These are phyloP conservation scores for Lasiommata megera DNA, from an alignment of 2,888 invertebrate species.

Conservation along the genomic window DNA sequence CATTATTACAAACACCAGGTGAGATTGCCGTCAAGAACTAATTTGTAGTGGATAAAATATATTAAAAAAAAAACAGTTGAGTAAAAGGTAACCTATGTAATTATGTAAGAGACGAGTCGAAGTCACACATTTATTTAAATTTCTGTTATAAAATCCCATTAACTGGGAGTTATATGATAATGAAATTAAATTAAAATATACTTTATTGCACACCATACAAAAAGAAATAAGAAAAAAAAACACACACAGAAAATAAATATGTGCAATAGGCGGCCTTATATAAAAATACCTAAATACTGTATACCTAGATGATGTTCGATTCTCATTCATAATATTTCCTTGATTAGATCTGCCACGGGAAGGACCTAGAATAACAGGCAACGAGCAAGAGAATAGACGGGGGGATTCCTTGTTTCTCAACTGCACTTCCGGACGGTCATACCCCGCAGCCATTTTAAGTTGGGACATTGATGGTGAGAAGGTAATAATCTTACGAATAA, in stretches of 20 bases:
- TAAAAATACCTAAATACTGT: background rate
- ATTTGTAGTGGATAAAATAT: no score
- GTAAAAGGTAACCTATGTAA: no score
- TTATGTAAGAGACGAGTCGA: background rate
- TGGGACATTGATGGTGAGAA: slow-evolving; percentile 91
- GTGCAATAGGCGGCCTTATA: no score
- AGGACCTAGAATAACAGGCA: slow-evolving; percentile 88
- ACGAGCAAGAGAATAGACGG: slow-evolving; percentile 86
- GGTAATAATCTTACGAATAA: slow-evolving; percentile 78
- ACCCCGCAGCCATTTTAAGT: slow-evolving; percentile 87
- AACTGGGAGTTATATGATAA: background rate
- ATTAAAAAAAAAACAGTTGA: no score
- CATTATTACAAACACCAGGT: no score
- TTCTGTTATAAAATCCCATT: background rate
- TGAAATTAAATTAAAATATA: no score
- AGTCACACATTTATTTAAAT: background rate
- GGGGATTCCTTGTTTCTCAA: slow-evolving; percentile 88
- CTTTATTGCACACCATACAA: no score
- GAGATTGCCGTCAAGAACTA: no score
- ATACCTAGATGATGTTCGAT: no score
- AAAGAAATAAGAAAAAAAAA: no score
- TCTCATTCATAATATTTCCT: background rate
- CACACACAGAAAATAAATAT: no score
- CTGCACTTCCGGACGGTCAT: slow-evolving; percentile 89
- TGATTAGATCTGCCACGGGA: slow-evolving; percentile 84